Evolutionary conservation across 1,140 invertebrate genomes (phyloP).

Genomic region (Diorhabda elongata): DNA sequence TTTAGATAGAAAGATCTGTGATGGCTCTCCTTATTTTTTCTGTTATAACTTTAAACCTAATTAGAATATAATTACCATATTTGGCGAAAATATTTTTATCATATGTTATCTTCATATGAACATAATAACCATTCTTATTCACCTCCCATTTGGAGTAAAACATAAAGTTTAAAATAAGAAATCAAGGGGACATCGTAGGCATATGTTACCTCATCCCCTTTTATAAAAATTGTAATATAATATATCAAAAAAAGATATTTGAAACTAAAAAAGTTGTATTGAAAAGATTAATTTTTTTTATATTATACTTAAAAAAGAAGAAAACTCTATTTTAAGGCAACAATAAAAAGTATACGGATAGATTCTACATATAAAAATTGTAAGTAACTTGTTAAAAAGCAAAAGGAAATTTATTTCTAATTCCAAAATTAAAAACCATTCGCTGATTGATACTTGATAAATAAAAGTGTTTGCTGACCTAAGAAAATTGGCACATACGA

Average conservation of each 20-base stretch:
- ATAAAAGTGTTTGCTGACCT: not conserved
- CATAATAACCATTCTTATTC: not conserved
- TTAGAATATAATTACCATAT: no score
- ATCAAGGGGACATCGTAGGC: not conserved
- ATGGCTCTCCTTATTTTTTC: not conserved
- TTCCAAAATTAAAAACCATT: not conserved
- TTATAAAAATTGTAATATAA: not conserved
- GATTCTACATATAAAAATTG: no score
- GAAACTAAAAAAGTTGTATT: not conserved
- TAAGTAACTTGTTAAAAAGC: no score
- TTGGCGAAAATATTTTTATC: not conserved
- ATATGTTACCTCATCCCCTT: not conserved
- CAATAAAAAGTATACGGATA: not conserved
- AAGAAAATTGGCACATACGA: not conserved
- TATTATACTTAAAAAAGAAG: not conserved
- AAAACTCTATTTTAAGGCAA: not conserved
- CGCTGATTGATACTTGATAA: not conserved
- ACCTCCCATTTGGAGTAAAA: not conserved
- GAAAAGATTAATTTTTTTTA: not conserved
- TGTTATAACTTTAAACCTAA: not conserved
- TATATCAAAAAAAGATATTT: not conserved
- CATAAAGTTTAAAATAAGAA: not conserved
- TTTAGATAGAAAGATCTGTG: not conserved
- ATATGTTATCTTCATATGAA: not conserved
- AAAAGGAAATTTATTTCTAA: no score